Evolutionary conservation across 2,888 invertebrate genomes (phyloP).

Genomic region (Drosophila atroscutellata): DNA sequence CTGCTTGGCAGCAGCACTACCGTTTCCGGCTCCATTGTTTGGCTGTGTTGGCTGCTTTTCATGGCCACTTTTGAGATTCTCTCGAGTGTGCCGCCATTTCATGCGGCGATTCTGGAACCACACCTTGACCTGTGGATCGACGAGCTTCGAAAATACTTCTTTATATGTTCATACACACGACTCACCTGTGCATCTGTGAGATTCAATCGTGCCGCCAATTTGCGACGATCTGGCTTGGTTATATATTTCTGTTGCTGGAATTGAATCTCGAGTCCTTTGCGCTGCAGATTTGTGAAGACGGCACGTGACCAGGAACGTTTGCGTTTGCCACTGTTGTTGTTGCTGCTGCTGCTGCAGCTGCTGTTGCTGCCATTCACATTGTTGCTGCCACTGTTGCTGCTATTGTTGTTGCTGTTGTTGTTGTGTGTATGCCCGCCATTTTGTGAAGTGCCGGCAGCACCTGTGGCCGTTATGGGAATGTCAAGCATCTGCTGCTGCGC

Average conservation of each 20-base stretch:
- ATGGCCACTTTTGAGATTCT: constrained; percentile 85
- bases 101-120: constrained; percentile 96
- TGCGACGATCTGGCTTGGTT: constrained; percentile 96
- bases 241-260: constrained; percentile 98
- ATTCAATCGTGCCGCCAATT: constrained; percentile 95
- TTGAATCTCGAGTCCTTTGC: constrained; percentile 96
- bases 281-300: constrained; percentile 96
- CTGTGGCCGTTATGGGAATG: constrained; percentile 49
- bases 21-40: constrained; percentile 11
- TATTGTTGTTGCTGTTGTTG: constrained; percentile 21
- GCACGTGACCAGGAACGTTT: constrained; percentile 98
- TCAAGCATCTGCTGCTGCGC: constrained; percentile 74
- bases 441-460: constrained; percentile 33
- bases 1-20: constrained; percentile 12
- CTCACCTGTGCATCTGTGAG: constrained; percentile 96
- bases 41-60: constrained; percentile 78
- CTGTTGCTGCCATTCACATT: constrained; percentile 5
- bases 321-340: constrained; percentile 86
- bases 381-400: constrained; percentile 29
- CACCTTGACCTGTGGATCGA: constrained; percentile 90
- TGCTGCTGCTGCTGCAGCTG: constrained; percentile 39
- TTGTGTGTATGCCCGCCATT: constrained; percentile 39
- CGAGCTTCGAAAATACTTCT: rapidly evolving
- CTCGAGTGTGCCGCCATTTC: constrained; percentile 94
- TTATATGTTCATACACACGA: background rate